Percentiles rank a stretch among this genome's conserved stretches.
These are phyloP conservation scores for Jaculus jaculus DNA, from an alignment of 2,113 vertebrate genomes.

Conservation along the genomic window DNA sequence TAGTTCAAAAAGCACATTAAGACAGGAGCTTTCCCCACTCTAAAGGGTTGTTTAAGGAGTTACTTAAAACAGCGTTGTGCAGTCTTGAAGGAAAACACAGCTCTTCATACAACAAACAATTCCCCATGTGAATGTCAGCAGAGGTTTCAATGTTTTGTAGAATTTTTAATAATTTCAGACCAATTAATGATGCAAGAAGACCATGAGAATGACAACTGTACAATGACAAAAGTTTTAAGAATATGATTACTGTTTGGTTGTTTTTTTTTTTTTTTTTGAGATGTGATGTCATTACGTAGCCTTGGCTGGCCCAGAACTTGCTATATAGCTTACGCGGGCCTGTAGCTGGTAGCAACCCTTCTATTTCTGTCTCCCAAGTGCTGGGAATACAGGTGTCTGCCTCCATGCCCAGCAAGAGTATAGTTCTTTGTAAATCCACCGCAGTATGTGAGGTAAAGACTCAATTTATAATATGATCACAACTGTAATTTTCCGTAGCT, in stretches of 20 bases:
- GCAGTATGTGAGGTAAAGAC: not conserved
- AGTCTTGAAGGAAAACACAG: not conserved
- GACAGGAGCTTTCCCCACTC: not conserved
- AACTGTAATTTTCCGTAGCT: constrained; percentile 88
- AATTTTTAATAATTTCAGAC: constrained; percentile 47
- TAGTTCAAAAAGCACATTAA: not conserved
- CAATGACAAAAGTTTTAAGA: constrained; percentile 30
- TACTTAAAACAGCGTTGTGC: not conserved
- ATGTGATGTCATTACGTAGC: not conserved
- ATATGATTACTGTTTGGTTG: not conserved
- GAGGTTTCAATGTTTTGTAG: constrained; percentile 25
- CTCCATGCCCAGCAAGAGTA: not conserved
- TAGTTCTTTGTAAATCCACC: constrained; percentile 16
- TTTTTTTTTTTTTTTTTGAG: not conserved
- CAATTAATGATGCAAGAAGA: constrained; percentile 34
- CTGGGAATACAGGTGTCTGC: not conserved
- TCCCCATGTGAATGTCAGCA: constrained; percentile 9
- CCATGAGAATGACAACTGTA: not conserved
- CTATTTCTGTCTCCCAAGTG: not conserved
- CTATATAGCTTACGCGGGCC: not conserved
- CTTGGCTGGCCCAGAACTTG: not conserved
- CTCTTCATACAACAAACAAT: constrained; percentile 20
- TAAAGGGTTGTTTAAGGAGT: not conserved
- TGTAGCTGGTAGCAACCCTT: not conserved
- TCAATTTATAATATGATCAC: constrained; percentile 88